Base-by-base conservation (phyloP, 1,140 invertebrate species). In the Acromyrmex heyeri region DNA sequence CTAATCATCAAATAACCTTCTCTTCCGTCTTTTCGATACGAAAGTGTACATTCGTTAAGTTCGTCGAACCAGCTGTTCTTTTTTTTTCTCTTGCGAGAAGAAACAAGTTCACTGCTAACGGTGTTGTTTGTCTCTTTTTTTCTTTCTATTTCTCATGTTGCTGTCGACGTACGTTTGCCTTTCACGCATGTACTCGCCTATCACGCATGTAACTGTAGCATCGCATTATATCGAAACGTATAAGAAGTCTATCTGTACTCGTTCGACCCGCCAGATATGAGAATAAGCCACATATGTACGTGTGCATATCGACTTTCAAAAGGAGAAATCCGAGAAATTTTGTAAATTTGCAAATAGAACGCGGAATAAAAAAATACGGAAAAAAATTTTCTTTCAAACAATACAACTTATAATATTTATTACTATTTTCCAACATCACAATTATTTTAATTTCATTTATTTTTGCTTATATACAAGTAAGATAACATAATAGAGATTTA, bases 171-270 rank as follows among this genome's bases (percentile, higher is more conserved):
- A 38, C 77, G 55, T 83, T 73, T 30, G 65, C 44, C 59, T 50
- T 67, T 30, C 69, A 72, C 24, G 24, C 24, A 24, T 24, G 24
- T 24, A 24, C 72, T 85, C 53, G 50, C 73, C 77, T 88, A 44
- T 67, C 44, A 27, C 48, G 38, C 34, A 67, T 65, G 50, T 87
- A 87, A 87, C 78, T 72, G 86, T 87, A 85, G 61, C 79, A 82
- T 87, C 69, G 61, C 76, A 67, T 79, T 79, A 79, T 64, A 18
- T 12, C 62, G 62, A 79, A 73, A 24, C 24, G 21, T 21, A 21
- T 21, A 59, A 83, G 55, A 18, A 81, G 57, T 27, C 50, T 75
- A 75, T 75, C 79, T 12, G 24, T 48, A 55, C 38, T 72, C 38
- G 24, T 24, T 69, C 55, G 34, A 18, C 27, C 12, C 27, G 2